Percentiles rank a stretch among this genome's conserved stretches.
Evolutionary conservation across 2,797 vertebrate species (phyloP).

Genomic region (Lacerta bilineata): DNA sequence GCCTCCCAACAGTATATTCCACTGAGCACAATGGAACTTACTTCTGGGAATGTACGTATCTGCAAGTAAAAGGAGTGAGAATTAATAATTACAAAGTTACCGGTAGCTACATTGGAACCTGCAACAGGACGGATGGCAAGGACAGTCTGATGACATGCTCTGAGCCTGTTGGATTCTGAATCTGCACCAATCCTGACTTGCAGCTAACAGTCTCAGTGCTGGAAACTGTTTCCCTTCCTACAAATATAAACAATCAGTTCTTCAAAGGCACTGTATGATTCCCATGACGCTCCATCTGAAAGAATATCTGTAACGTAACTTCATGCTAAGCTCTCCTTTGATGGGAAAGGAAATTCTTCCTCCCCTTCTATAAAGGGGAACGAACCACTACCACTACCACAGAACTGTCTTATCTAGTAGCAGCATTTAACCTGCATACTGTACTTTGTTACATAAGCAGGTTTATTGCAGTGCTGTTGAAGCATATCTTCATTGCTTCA

Average conservation of each 20-base stretch:
- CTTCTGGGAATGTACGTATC: not conserved
- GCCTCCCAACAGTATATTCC: not conserved
- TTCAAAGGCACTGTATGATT: not conserved
- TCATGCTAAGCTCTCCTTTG: not conserved
- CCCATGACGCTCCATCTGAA: not conserved
- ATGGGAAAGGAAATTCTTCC: not conserved
- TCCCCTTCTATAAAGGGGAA: not conserved
- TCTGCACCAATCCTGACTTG: not conserved
- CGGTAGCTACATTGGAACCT: not conserved
- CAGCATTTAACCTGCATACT: rapidly evolving
- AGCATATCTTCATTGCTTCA: too few relatives aligned
- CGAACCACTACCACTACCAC: not conserved
- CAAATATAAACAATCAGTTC: constrained; percentile 1
- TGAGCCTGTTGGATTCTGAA: not conserved
- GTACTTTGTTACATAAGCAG: not conserved
- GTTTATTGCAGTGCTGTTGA: not conserved
- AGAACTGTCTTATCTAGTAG: constrained; percentile 4
- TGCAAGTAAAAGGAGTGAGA: not conserved
- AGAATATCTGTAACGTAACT: not conserved
- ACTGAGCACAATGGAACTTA: not conserved
- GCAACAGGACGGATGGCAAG: not conserved
- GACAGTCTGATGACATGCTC: not conserved
- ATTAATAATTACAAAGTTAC: not conserved
- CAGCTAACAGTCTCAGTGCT: not conserved
- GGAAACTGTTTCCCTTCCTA: not conserved